Evolutionary conservation across 2,113 vertebrate species (phyloP), one percentile per base, ranked within the genome.

Genomic region (Rhea americana): DNA sequence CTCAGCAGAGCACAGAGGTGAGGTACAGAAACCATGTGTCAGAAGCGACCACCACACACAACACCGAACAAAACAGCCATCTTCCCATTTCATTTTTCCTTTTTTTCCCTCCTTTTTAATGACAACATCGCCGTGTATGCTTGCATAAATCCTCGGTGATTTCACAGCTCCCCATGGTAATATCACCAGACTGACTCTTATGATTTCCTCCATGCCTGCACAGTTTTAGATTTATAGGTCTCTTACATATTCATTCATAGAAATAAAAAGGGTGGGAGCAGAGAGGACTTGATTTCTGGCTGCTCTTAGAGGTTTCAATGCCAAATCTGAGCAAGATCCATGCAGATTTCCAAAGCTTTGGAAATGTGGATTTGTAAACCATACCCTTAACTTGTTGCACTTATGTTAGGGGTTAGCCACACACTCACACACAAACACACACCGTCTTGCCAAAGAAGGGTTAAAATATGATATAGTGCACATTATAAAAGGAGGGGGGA

Each of bases 161-260:
- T 97, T 97, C 96, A 95, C 87, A 95, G 78, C 65, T 95, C 93
- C 91, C 92, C 3, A 0, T 1, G 79, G 91, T 95, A 96, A 89
- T 89, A 94, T 95, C 94, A 91, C 91, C 70, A 90, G 68, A 32
- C 91, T 94, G 87, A 68, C 90, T 95, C 84, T 96, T 91, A 92
- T 90, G 88, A 90, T 85, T 92, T 94, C 89, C 94, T 96, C 89
- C n/a, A 92, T 4, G 82, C 91, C 92, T 94, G 93, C 85, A 87
- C 84, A 96, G 86, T 90, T 94, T 91, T 91, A 87, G 85, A 87
- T 95, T 94, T 96, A 96, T 94, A 88, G 85, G 84, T 96, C 94
- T 96, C 96, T 95, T 94, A 86, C 65, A 93, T 87, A 80, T 76
- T 90, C 90, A 92, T 96, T 96, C 96, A 96, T 85, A 96, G 94